Evolutionary conservation across 2,888 invertebrate genomes (phyloP), one percentile per base, ranked within the genome.

Genomic region (Willowsia nigromaculata): DNA sequence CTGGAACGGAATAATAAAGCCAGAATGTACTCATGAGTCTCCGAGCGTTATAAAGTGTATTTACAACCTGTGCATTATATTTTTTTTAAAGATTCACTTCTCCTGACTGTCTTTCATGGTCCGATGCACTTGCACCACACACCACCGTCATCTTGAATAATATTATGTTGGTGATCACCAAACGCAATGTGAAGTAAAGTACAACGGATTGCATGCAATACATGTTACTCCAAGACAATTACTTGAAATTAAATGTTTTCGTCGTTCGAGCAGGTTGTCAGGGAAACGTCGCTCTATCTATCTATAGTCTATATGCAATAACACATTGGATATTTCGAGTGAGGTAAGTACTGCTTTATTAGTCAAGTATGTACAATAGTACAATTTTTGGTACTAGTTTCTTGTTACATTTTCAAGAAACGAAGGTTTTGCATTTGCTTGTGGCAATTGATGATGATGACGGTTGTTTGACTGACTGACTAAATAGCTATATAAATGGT

Each of bases 391-490:
- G 15, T 71, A 15, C 43, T 6, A 0, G 59, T 59, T 68, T 25
- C 59, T 59, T 13, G 9, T 13, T 11, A n/a, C 30, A 30, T 30
- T 50, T 50, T 43, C 5, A 50, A 40, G 68, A 68, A 68, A 40
- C 37, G 30, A 65, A 40, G 43, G 78, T 76, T 76, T 76, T 76
- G 59, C 59, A 85, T 86, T 80, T 65, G 86, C 22, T 47, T 56
- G 53, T 37, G 65, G 30, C 80, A 37, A 43, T 68, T 50, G 78
- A 62, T 78, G 80, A 56, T 37, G 74, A 74, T 76, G 59, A 47
- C 56, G 50, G 40, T 68, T 84, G 88, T 83, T 88, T 88, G 88
- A 88, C 88, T 88, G 82, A 88, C 87, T 83, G 74, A 68, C 82
- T 86, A 80, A 25, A 59, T 80, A 86, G 33, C 40, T 88, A 82